These are phyloP conservation scores for Cottoperca gobio DNA, from an alignment of 2,797 vertebrate genomes.

Conservation along the genomic window DNA sequence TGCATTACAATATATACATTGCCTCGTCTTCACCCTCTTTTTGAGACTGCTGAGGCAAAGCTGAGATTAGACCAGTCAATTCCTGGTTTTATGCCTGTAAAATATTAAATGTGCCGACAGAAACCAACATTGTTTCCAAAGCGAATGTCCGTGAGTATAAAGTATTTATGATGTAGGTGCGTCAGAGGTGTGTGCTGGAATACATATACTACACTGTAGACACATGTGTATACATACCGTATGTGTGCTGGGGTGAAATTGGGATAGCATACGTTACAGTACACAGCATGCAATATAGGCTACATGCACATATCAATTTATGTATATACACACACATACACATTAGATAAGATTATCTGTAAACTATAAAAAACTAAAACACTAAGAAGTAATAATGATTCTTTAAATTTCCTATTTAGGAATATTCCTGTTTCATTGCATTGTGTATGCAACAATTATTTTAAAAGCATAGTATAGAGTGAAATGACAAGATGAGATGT, in stretches of 20 bases:
- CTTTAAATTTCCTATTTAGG: neutral
- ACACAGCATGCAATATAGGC: neutral
- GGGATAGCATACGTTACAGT: too few relatives aligned
- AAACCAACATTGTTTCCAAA: neutral
- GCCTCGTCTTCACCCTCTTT: neutral
- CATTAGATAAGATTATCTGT: too few relatives aligned
- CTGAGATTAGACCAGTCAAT: neutral
- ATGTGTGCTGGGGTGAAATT: neutral
- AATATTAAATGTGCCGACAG: constrained; percentile 1
- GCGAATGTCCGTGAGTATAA: neutral
- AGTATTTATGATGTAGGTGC: neutral
- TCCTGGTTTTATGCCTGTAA: neutral
- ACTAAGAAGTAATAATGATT: neutral
- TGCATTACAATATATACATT: constrained; percentile 1
- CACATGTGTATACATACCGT: neutral
- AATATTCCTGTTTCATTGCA: neutral
- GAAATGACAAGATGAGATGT: neutral
- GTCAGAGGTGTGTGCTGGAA: neutral
- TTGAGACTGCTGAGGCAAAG: neutral
- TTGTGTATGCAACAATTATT: neutral
- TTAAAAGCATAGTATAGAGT: neutral
- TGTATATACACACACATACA: too few relatives aligned
- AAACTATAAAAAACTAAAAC: neutral
- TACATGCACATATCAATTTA: too few relatives aligned
- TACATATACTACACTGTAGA: neutral